A percentile compares a stretch with the other conserved stretches of the same genome.
Evolutionary conservation across 2,797 vertebrate species (phyloP).

Genomic region (Bryconaethiops microstoma): DNA sequence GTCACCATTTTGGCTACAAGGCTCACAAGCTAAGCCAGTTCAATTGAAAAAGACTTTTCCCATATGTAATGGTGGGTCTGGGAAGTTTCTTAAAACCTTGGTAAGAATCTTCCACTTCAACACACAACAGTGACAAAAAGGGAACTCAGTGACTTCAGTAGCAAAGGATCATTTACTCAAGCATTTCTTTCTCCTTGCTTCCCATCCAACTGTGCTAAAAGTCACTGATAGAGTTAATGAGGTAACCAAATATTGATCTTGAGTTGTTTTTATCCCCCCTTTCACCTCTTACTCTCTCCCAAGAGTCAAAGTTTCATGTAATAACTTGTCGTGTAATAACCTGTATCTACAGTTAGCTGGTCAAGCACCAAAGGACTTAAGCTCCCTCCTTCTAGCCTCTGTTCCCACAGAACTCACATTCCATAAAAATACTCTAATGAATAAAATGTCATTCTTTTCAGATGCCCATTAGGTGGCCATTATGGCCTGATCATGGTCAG

Average conservation of each 20-base stretch:
- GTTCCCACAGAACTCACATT: constrained; percentile 55
- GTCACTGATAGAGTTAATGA: neutral
- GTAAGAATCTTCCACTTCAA: constrained; percentile 50
- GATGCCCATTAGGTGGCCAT: neutral
- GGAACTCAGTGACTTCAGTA: constrained; percentile 48
- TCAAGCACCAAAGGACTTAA: constrained; percentile 57
- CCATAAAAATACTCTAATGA: constrained; percentile 22
- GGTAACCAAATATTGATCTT: neutral
- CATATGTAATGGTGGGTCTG: constrained; percentile 31
- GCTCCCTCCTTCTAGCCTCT: constrained; percentile 27
- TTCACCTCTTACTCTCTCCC: neutral
- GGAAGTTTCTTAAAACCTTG: constrained; percentile 56
- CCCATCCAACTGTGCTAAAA: neutral
- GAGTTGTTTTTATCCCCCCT: neutral
- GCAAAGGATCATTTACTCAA: constrained; percentile 29
- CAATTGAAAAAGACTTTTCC: constrained; percentile 68
- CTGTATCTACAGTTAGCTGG: constrained; percentile 10
- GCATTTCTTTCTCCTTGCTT: neutral
- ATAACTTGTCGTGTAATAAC: neutral
- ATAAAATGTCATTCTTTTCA: neutral
- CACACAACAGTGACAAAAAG: constrained; percentile 56
- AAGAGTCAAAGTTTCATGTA: neutral
- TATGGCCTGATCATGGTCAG: constrained; percentile 25
- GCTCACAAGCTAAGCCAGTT: constrained; percentile 67
- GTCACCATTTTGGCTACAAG: constrained; percentile 57